A percentile compares a stretch with the other conserved stretches of the same genome.
Conservation (phyloP, 2,113 vertebrate genomes). For the Nansenia antarctica region DNA sequence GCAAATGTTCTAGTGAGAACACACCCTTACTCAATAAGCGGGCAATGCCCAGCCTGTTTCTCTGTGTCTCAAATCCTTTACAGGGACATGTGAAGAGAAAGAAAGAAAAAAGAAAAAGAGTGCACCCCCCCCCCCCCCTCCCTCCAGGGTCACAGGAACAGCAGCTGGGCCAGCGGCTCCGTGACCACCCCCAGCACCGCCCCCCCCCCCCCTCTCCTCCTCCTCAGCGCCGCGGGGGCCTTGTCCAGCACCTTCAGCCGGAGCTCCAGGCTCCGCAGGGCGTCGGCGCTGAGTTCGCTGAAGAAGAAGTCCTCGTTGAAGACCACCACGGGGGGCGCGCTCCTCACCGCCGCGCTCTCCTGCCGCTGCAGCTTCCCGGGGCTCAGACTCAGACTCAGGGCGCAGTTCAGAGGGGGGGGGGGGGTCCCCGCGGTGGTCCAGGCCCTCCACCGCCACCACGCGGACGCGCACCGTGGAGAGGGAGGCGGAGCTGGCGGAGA, state of each 20-base stretch:
- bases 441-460: conserved; percentile 68
- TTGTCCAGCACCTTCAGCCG: conserved; percentile 71
- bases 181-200: conserved; percentile 57
- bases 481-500: background rate
- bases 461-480: conserved; percentile 59
- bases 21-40: too few species aligned
- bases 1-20: too few species aligned
- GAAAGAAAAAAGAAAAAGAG: too few species aligned
- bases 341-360: conserved; percentile 68
- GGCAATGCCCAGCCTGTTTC: too few species aligned
- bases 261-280: conserved; percentile 59
- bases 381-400: conserved; percentile 66
- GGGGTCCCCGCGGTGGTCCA: conserved; percentile 41
- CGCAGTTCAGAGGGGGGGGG: conserved; percentile 59
- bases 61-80: too few species aligned
- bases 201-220: conserved; percentile 59
- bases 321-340: conserved; percentile 58
- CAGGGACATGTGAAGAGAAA: too few species aligned
- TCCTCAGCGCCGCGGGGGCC: conserved; percentile 53
- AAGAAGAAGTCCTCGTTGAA: conserved; percentile 81
- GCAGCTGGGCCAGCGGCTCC: conserved; percentile 65
- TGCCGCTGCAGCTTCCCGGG: conserved; percentile 74
- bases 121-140: too few species aligned
- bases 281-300: conserved; percentile 56
- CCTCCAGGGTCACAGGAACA: conserved; percentile 36